A percentile compares a stretch with the other conserved stretches of the same genome.
These are phyloP conservation scores for Armadillidium nasatum DNA, from an alignment of 1,140 invertebrate genomes.

Conservation along the genomic window DNA sequence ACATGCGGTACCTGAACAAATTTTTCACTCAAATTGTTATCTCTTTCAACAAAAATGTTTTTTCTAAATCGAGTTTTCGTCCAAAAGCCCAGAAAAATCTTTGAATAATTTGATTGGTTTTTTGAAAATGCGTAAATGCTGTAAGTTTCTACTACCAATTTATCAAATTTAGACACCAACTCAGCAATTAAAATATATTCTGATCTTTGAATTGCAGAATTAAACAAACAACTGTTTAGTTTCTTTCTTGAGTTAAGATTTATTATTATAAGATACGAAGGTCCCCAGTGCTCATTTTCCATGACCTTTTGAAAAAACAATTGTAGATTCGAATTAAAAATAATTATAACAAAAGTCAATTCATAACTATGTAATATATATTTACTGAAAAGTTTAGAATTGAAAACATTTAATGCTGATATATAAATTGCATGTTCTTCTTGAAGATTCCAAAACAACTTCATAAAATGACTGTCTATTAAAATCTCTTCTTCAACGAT, in stretches of 20 bases:
- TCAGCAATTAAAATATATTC: neutral
- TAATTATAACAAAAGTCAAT: too few relatives aligned
- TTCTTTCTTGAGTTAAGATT: neutral
- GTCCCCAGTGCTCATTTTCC: neutral
- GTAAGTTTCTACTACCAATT: neutral
- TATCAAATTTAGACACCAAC: neutral
- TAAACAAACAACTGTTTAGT: neutral
- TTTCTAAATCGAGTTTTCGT: neutral
- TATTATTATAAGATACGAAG: neutral
- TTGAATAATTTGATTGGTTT: neutral
- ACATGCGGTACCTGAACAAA: neutral
- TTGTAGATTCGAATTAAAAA: too few relatives aligned
- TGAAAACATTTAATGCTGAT: too few relatives aligned
- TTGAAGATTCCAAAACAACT: too few relatives aligned
- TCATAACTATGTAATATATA: too few relatives aligned
- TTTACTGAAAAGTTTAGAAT: too few relatives aligned
- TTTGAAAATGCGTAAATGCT: neutral
- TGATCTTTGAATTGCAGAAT: neutral
- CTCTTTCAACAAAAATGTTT: neutral
- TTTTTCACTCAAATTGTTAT: neutral
- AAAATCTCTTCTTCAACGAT: too few relatives aligned
- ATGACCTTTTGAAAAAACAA: too few relatives aligned
- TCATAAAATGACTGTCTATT: too few relatives aligned
- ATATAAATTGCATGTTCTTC: too few relatives aligned
- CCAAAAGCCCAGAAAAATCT: neutral